Evolutionary conservation across 92 coral and sea anemone genomes (phyloP), one percentile per base, ranked within the genome.

Genomic region (Pocillopora grandis): DNA sequence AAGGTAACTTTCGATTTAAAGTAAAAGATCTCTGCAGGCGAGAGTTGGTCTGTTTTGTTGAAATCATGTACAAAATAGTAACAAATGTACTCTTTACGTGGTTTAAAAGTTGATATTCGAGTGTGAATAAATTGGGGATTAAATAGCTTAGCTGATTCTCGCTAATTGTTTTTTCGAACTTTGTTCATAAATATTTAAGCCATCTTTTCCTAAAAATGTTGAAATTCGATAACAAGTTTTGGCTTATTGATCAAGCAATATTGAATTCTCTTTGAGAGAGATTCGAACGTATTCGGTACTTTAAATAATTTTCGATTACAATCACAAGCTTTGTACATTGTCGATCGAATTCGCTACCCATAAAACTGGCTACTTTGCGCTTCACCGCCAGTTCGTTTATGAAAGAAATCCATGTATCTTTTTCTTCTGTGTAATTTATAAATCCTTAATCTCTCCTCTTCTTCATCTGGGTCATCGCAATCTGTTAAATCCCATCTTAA

Each of bases 351-450:
- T 16, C 19, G 64, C 67, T 77, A 84, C 21, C 83, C 88, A 66
- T 76, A 84, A 48, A 84, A 84, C 52, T 42, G 52, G 55, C 77
- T 67, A 11, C 71, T 77, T 58, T 76, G 87, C 3, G 37, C 67
- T 65, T 84, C 88, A 5, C 62, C 76, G 49, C 87, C 88, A 5
- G 59, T 68, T 56, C 76, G 66, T 31, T 66, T 77, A 3, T 94
- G 98, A 73, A 90, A 82, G 33, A 70, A 87, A 23, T 84, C 95
- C 90, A 94, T 86, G 80, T 96, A 96, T 70, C 98, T 84, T 86
- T 94, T 95, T 36, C 98, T 87, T 65, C 98, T 88, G 76, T 94
- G 92, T 20, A 93, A 84, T 89, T 96, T 96, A 82, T 96, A 96
- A 60, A 88, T 81, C 66, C 91, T 90, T 36, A 96, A 64, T 72